A percentile compares a stretch with the other conserved stretches of the same genome.
These are phyloP conservation scores for Narcine bancroftii DNA, from an alignment of 2,113 vertebrate species.

Conservation along the genomic window DNA sequence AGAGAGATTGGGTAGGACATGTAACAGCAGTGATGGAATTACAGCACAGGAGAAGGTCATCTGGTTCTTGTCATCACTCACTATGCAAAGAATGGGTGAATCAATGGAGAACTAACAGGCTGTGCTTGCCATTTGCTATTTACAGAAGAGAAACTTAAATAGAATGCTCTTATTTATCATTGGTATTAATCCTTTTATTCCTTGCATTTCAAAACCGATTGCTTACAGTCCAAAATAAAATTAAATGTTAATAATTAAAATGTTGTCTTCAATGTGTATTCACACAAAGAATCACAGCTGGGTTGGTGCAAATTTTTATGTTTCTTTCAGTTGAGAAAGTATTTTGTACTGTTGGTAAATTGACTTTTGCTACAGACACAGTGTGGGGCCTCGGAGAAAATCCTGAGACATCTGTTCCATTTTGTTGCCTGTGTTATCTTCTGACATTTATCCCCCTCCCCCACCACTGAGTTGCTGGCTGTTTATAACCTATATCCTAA, in stretches of 20 bases:
- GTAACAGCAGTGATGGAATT: no score
- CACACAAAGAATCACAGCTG: slow-evolving; percentile 26
- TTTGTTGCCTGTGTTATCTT: slow-evolving; percentile 2
- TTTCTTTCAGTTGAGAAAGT: slow-evolving; percentile 15
- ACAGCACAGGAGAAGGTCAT: no score
- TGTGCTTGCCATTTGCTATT: background rate
- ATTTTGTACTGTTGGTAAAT: slow-evolving; percentile 20
- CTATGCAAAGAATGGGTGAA: background rate
- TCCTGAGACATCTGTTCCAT: background rate
- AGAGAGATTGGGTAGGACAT: no score
- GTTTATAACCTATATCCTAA: background rate
- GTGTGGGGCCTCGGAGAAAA: background rate
- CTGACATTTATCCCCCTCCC: background rate
- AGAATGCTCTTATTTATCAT: background rate
- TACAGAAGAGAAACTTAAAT: background rate
- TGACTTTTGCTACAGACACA: slow-evolving; percentile 33
- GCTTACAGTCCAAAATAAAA: background rate
- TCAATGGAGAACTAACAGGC: background rate
- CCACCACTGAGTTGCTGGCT: background rate
- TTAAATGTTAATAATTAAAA: background rate
- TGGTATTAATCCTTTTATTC: background rate
- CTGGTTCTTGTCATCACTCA: background rate
- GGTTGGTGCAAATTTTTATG: background rate
- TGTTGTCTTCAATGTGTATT: background rate
- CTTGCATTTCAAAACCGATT: background rate